Base-by-base conservation (phyloP, 2,888 invertebrate species). In the Diploptera punctata region DNA sequence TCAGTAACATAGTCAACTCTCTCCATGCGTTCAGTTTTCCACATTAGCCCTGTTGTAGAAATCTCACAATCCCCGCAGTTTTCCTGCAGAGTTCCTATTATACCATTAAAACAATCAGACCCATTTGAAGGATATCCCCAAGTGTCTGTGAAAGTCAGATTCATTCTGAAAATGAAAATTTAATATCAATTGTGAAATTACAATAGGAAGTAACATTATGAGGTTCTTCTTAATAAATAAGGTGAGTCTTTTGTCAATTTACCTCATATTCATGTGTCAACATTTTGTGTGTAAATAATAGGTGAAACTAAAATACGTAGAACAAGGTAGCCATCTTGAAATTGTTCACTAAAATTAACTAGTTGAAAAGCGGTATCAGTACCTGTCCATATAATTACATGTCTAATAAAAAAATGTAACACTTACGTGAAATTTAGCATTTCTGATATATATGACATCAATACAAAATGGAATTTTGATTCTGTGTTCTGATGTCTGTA, bases 61-160 rank as follows among this genome's bases (percentile, higher is more conserved):
- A 70, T 47, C 13, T 70, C 70, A 47, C 29, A 47, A 7, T 62
- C 49, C 19, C 61, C 47, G 33, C 70, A 61, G 16, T 47, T n/a
- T n/a, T 47, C 47, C 31, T 70, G 70, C 13, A 70, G 62, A n/a
- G 26, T 24, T 16, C 70, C 70, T 9, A 70, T 62, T 21, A 61
- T 18, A 10, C 70, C 70, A 44, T 21, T 61, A 43, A 70, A 70
- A 18, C 60, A 70, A 24, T 47, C 21, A 19, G 29, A 16, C n/a
- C 47, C 29, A 31, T 70, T 47, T 13, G 24, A 1, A 16, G 61
- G 70, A 47, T 61, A 70, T 16, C 70, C 70, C 70, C 70, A 70
- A 29, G 69, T 57, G n/a, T 69, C 60, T 19, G 60, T 60, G 24
- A 57, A 2, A 2, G 60, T 60, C n/a, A 57, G 26, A 13, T 43